Evolutionary conservation across 1,140 invertebrate genomes (phyloP).

Genomic region (Caenorhabditis tropicalis): DNA sequence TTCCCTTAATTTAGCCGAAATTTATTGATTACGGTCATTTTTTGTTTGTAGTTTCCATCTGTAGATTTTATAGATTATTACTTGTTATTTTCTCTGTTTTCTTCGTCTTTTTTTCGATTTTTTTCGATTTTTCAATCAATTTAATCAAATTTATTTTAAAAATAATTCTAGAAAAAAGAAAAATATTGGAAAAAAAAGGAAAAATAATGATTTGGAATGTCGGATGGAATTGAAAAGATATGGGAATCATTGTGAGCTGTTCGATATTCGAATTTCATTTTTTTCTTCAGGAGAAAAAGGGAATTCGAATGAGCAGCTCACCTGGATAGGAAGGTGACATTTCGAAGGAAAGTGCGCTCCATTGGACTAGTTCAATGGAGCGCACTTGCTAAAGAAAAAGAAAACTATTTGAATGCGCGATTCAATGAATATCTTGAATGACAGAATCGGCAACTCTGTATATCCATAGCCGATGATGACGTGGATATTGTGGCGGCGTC

Average conservation of each 20-base stretch:
- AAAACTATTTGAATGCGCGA: conserved; percentile 32
- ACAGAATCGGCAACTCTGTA: conserved; percentile 70
- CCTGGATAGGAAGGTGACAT: conserved; percentile 31
- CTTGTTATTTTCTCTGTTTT: background rate
- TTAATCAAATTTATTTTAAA: background rate
- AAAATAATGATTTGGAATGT: conserved; percentile 1
- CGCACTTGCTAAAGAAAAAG: background rate
- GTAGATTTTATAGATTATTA: background rate
- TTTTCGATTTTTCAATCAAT: background rate
- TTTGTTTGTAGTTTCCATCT: background rate
- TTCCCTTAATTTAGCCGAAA: background rate
- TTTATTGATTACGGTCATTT: background rate
- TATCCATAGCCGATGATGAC: conserved; percentile 58
- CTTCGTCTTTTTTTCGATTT: background rate
- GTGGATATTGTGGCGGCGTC: conserved; percentile 59
- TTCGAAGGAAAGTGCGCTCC: no score
- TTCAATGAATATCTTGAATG: conserved; percentile 62
- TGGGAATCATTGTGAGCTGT: conserved; percentile 34
- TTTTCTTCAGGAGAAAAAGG: background rate
- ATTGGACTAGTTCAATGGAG: no score
- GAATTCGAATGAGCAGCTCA: conserved; percentile 16
- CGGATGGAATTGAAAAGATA: conserved; percentile 42
- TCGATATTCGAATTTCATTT: background rate
- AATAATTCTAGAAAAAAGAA: background rate
- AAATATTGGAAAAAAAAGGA: background rate